Base-by-base conservation (phyloP, 64 coral and sea anemone species). In the Actinia tenebrosa region DNA sequence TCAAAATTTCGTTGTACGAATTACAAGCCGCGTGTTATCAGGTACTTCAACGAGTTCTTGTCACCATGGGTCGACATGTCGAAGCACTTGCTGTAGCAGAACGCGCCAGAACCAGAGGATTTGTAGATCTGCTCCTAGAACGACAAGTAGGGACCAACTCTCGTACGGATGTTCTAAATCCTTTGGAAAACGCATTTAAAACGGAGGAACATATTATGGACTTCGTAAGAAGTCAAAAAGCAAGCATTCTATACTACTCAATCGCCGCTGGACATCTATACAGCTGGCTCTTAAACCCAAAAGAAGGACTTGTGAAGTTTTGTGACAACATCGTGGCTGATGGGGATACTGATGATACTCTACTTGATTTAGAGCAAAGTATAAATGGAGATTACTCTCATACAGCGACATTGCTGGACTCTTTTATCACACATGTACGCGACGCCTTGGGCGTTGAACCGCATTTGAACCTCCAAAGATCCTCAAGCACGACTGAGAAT, bases 31-130 rank as follows among this genome's bases (percentile, higher is more conserved):
- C 91, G 26, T 95, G 93, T 53, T 99, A 99, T 68, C 97, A 99
- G 84, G 91, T 92, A 44, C 89, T 99, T 45, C 97, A 99, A 26
- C 94, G 97, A 54, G 97, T 99, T 79, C 59, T 99, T 22, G 93
- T 99, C 5, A 86, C 87, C 11, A 88, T 95, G 5, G 91, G 86
- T 11, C 86, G 71, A 23, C 91, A 95, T 44, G 71, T 78, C 37
- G 97, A 95, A 64, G 97, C 97, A 0, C 87, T 99, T 53, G 89
- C 91, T 19, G 86, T 95, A 17, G 97, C 97, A n/a, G 97, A 99
- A 80, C 88, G 93, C 1, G 91, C 93, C n/a, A 78, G 97, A 16
- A 88, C 93, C 23, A 90, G 83, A 68, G 91, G 94, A 62, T 99
- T 99, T 62, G 85, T 99, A 82, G 97, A 93, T 90, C 95, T 99